Percentiles rank a stretch among this genome's conserved stretches.
Evolutionary conservation across 1,140 invertebrate genomes (phyloP).

Genomic region (Oncopeltus fasciatus): DNA sequence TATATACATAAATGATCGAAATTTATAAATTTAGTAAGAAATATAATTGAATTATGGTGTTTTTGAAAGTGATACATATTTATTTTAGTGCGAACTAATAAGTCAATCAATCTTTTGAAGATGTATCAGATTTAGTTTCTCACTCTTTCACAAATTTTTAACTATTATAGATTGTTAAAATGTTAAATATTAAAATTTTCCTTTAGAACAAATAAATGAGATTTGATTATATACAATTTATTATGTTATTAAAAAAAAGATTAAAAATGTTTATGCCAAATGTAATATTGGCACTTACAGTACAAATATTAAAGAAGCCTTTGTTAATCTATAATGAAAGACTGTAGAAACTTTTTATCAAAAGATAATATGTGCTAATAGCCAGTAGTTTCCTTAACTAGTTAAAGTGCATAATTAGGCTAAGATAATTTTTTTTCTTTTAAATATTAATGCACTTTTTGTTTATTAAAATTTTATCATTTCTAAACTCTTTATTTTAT

Average conservation of each 20-base stretch:
- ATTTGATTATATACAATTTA: too few relatives aligned
- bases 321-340: conserved; percentile 5
- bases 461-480: too few relatives aligned
- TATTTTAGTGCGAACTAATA: not conserved
- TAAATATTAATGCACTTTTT: not conserved
- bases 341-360: conserved; percentile 2
- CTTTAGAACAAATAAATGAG: not conserved
- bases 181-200: not conserved
- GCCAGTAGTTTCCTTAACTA: not conserved
- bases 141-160: not conserved
- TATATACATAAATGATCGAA: not conserved
- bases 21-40: too few relatives aligned
- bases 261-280: not conserved
- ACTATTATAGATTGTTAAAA: not conserved
- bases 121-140: not conserved
- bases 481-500: too few relatives aligned
- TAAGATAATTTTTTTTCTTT: not conserved
- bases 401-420: not conserved
- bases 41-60: too few relatives aligned
- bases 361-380: not conserved
- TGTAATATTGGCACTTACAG: not conserved
- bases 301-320: conserved; percentile 3
- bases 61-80: too few relatives aligned
- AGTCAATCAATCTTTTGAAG: not conserved
- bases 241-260: too few relatives aligned